These are phyloP conservation scores for Henicopernis longicauda DNA, from an alignment of 2,113 vertebrate genomes.

Conservation along the genomic window DNA sequence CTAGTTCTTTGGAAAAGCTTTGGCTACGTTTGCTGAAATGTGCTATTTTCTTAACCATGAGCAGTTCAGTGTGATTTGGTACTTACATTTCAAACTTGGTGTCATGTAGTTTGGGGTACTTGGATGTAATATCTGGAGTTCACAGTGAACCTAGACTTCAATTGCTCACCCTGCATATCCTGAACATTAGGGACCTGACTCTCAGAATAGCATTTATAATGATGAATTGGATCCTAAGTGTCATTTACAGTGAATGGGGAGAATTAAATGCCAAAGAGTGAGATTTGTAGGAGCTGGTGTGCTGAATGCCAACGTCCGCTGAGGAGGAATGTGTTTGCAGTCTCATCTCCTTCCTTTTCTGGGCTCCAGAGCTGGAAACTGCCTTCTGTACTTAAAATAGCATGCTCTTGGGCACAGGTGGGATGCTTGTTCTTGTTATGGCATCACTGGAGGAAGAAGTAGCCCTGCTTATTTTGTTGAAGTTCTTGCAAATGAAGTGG, in stretches of 20 bases:
- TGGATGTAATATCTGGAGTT: background rate
- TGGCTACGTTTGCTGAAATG: background rate
- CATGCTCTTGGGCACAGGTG: rapidly evolving
- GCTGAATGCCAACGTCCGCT: background rate
- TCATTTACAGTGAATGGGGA: background rate
- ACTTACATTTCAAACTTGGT: background rate
- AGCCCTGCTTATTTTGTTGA: background rate
- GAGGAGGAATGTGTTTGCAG: background rate
- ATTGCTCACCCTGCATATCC: background rate
- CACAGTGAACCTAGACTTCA: background rate
- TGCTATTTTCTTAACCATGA: background rate
- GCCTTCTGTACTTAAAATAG: background rate
- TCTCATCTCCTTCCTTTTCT: too few relatives aligned
- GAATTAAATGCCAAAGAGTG: background rate
- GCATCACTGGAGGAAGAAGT: background rate
- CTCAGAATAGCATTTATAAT: background rate
- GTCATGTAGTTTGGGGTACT: background rate
- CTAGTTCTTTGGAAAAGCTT: background rate
- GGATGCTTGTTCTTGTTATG: rapidly evolving
- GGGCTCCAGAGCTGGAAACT: background rate
- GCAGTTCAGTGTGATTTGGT: background rate
- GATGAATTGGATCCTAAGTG: background rate
- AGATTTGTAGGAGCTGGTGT: background rate
- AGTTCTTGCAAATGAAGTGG: background rate
- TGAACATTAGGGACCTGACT: background rate